Percentiles rank a stretch among this genome's conserved stretches.
phyloP scores from a whole-genome alignment of 2,113 vertebrate species.

The Pyrgilauda ruficollis region DNA sequence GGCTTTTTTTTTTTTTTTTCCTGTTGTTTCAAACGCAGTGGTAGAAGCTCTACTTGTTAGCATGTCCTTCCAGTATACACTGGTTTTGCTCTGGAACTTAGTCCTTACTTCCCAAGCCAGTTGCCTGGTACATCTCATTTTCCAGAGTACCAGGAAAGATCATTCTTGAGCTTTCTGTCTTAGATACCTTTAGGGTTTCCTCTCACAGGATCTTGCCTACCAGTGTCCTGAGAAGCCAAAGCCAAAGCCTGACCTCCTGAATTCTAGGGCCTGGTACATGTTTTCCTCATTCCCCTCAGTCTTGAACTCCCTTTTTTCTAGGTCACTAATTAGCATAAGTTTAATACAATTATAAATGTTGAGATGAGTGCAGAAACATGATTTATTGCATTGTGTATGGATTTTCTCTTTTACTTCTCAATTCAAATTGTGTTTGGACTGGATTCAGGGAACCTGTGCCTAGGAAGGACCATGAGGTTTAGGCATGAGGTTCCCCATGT shows the following conservation, averaged over 20 bases:
- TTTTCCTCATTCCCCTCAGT: neutral
- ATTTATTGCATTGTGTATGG: neutral
- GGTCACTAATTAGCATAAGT: neutral
- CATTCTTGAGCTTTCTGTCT: neutral
- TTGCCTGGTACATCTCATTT: neutral
- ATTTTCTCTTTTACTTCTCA: neutral
- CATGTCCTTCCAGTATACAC: neutral
- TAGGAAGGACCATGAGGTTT: neutral
- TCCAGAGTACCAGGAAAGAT: neutral
- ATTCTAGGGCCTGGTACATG: neutral
- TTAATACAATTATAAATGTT: neutral
- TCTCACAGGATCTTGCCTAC: neutral
- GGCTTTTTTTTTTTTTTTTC: rapidly evolving
- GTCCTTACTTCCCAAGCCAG: neutral
- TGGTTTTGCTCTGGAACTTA: neutral
- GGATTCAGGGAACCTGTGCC: neutral
- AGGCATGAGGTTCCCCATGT: neutral
- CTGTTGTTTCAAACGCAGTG: neutral
- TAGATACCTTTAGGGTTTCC: neutral
- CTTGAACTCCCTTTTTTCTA: neutral
- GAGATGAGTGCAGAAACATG: neutral
- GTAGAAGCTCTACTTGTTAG: neutral
- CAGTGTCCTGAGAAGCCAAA: neutral
- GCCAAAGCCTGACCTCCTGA: neutral
- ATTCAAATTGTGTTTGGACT: neutral